Evolutionary conservation across 1,140 invertebrate species (phyloP).

Genomic region (Sminthurides bifidus): DNA sequence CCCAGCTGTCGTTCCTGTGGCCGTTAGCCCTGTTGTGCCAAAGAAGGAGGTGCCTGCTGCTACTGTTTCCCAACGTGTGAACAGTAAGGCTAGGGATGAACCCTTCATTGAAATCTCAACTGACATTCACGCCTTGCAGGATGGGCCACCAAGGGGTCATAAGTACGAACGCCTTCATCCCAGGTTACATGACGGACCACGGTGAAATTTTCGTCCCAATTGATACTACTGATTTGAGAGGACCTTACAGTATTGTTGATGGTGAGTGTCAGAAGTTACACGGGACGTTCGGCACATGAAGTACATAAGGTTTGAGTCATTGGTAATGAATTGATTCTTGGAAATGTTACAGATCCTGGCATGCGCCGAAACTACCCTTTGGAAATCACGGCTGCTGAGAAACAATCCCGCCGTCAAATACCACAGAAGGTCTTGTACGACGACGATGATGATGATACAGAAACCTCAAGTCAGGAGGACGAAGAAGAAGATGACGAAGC

Average conservation of each 20-base stretch:
- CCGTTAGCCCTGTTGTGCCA: not conserved
- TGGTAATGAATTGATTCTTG: too few species aligned
- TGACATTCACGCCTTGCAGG: not conserved
- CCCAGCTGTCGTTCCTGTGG: not conserved
- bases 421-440: not conserved
- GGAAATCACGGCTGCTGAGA: too few species aligned
- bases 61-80: not conserved
- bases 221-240: not conserved
- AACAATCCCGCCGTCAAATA: too few species aligned
- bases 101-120: not conserved
- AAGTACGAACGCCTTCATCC: slow-evolving; percentile 1
- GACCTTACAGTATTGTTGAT: not conserved
- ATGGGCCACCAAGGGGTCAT: not conserved
- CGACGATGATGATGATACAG: not conserved
- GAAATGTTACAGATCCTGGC: too few species aligned
- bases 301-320: too few species aligned
- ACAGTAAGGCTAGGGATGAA: not conserved
- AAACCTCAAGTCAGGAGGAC: not conserved
- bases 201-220: slow-evolving; percentile 4
- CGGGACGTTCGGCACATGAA: too few species aligned
- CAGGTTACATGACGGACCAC: not conserved
- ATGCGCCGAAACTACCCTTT: too few species aligned
- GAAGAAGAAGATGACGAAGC: not conserved
- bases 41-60: too few species aligned
- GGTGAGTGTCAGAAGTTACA: not conserved